A percentile compares a stretch with the other conserved stretches of the same genome.
Conservation (phyloP, 2,888 invertebrate genomes). For the Julus scanicus region DNA sequence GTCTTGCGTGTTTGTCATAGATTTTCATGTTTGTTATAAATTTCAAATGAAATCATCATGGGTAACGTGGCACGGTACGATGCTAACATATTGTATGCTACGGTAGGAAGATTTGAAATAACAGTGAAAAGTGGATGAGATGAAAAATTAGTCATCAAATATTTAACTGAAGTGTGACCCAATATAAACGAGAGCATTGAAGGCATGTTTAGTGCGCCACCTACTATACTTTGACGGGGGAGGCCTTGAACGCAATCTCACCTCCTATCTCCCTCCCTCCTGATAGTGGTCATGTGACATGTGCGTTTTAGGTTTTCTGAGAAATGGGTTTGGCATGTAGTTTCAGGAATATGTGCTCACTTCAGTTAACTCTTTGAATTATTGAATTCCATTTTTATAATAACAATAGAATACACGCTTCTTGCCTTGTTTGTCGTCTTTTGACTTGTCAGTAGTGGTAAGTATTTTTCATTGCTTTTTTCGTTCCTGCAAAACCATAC, state of each 20-base stretch:
- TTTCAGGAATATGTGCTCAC: constrained; percentile 44
- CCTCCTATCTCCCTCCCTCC: neutral
- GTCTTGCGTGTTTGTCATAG: too few species aligned
- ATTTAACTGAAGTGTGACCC: neutral
- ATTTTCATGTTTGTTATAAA: too few species aligned
- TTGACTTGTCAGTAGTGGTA: constrained; percentile 26
- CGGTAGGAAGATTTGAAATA: too few species aligned
- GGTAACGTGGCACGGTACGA: too few species aligned
- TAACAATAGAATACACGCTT: constrained; percentile 46
- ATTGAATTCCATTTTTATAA: neutral
- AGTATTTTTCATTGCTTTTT: neutral
- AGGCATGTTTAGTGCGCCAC: constrained; percentile 1
- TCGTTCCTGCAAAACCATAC: neutral
- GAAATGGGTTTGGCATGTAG: constrained; percentile 47
- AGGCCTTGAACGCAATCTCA: neutral
- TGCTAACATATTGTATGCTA: too few species aligned
- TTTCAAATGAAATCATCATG: too few species aligned
- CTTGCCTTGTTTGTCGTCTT: neutral
- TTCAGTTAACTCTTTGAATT: constrained; percentile 36
- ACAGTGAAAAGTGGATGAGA: too few species aligned
- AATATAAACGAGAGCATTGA: neutral
- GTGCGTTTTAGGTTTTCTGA: constrained; percentile 47
- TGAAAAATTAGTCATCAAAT: neutral
- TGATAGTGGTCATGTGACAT: constrained; percentile 46
- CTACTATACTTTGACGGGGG: neutral